Percentiles rank a stretch among this genome's conserved stretches.
phyloP scores from a whole-genome alignment of 2,797 vertebrate species.

The Balearica regulorum region DNA sequence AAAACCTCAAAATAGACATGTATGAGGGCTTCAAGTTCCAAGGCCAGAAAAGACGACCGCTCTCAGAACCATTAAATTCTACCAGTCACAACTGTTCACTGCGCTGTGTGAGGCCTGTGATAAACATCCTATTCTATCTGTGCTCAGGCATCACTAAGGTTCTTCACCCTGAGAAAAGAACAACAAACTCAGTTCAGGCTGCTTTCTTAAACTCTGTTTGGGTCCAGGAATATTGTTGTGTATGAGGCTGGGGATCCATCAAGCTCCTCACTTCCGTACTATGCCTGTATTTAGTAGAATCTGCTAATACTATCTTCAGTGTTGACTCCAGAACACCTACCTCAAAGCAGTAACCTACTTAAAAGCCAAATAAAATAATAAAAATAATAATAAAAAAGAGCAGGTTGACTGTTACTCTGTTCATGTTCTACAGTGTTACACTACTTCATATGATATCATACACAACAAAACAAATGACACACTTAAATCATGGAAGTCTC shows the following conservation, averaged over 20 bases:
- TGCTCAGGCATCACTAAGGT: neutral
- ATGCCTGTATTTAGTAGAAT: neutral
- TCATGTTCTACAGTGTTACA: neutral
- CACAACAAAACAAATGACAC: neutral
- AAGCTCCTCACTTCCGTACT: neutral
- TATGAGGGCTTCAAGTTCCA: neutral
- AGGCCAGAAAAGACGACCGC: accelerated
- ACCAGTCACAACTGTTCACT: neutral
- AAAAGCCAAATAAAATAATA: neutral
- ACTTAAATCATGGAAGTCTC: neutral
- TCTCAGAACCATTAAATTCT: neutral
- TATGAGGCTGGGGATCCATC: neutral
- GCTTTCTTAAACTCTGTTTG: neutral
- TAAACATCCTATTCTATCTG: neutral
- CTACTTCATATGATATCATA: neutral
- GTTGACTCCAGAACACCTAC: neutral
- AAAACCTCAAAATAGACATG: neutral
- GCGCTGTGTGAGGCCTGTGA: neutral
- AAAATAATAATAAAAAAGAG: too few species aligned
- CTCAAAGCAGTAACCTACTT: neutral
- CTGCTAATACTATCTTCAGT: neutral
- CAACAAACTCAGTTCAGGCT: neutral
- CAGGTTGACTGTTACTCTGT: neutral
- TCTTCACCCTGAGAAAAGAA: neutral
- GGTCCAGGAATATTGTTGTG: neutral